Conservation (phyloP, 2,113 vertebrate species). For the Haplotaxodon microlepis region DNA sequence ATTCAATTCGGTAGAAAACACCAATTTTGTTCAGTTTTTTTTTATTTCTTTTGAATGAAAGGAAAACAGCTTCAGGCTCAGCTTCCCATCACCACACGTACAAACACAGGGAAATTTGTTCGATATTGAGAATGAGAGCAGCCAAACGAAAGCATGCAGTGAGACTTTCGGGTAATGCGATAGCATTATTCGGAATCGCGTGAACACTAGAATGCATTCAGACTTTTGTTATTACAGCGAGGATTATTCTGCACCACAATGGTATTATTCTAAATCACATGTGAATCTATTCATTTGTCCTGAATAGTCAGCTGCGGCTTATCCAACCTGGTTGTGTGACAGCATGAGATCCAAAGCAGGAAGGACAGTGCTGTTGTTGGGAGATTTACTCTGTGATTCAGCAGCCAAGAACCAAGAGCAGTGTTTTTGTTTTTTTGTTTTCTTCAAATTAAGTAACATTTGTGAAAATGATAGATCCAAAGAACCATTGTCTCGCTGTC, state of each 20-base stretch:
- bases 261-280: background rate
- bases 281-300: slow-evolving; percentile 4
- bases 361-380: background rate
- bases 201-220: background rate
- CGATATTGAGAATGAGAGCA: background rate
- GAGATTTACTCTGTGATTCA: background rate
- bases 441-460: background rate
- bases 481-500: background rate
- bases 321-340: background rate
- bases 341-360: background rate
- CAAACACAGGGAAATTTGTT: background rate
- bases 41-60: background rate
- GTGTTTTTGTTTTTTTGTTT: background rate
- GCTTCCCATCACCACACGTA: background rate
- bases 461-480: background rate
- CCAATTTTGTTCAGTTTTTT: background rate
- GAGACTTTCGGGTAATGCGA: background rate
- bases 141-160: background rate
- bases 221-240: background rate
- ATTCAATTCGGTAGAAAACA: background rate
- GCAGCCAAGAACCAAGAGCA: background rate
- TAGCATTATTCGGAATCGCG: background rate
- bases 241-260: slow-evolving; percentile 4
- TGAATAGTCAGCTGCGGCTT: slow-evolving; percentile 6
- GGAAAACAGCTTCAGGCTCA: background rate